Evolutionary conservation across 2,888 invertebrate genomes (phyloP).

Genomic region (Alitta virens): DNA sequence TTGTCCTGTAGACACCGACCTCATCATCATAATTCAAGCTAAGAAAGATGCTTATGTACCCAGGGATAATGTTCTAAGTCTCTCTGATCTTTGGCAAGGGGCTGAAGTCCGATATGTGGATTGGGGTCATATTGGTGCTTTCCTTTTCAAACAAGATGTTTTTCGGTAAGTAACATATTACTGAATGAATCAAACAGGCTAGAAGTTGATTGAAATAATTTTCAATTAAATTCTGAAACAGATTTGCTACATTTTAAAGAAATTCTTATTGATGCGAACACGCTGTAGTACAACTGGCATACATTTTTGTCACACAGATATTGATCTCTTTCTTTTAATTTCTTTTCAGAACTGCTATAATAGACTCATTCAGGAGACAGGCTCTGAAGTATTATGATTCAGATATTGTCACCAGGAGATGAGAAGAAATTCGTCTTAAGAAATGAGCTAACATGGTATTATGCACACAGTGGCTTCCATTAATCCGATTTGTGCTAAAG

Average conservation of each 20-base stretch:
- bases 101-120: conserved; percentile 83
- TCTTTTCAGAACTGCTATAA: conserved; percentile 70
- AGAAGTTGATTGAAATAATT: background rate
- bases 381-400: conserved; percentile 33
- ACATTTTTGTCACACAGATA: background rate
- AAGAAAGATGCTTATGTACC: conserved; percentile 83
- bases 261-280: too few species aligned
- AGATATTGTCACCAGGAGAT: too few species aligned
- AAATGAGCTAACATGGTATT: too few species aligned
- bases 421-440: too few species aligned
- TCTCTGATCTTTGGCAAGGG: conserved; percentile 91
- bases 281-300: too few species aligned
- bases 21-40: conserved; percentile 88
- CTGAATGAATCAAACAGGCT: background rate
- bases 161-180: conserved; percentile 69
- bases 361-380: conserved; percentile 42
- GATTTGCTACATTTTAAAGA: too few species aligned
- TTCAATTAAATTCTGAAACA: too few species aligned
- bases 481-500: too few species aligned
- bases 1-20: conserved; percentile 76
- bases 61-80: conserved; percentile 74
- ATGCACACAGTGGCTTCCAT: too few species aligned
- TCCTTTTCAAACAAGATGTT: conserved; percentile 79
- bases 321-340: background rate
- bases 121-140: conserved; percentile 70